Evolutionary conservation across 2,797 vertebrate genomes (phyloP), one percentile per base, ranked within the genome.

Genomic region (Fringilla coelebs): DNA sequence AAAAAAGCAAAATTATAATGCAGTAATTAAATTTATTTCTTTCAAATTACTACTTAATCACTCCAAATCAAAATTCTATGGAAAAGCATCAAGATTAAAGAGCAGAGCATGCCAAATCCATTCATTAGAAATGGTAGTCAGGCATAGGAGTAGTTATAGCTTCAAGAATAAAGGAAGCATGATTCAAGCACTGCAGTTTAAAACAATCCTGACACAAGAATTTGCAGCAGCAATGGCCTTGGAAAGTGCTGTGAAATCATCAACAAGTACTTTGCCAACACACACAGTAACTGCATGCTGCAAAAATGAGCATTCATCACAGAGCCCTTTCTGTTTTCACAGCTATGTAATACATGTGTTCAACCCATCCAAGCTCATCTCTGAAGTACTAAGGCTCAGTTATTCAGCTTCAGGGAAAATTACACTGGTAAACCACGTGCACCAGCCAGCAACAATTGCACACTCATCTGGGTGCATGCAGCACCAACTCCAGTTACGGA

Each of bases 381-480:
- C 22, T 22, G 8, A 76, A 62, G 8, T 22, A 13, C 46, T 34
- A 55, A 75, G 7, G 31, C 6, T 81, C 52, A 61, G 3, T 49
- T 49, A 15, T 34, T 60, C 20, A 29, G 4, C 45, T 78, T 52
- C 17, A 68, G 15, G 29, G 2, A 10, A 80, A 88, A 6, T 36
- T 14, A 28, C 4, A 66, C 19, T 31, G 29, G 45, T 18, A 58
- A 80, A 4, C 12, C 9, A 2, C 0, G 8, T 5, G 6, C 6
- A 20, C 10, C 38, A 57, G 4, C 12, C 40, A 65, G 52, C 38
- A 57, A 11, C 45, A 73, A 15, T 0, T 11, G 4, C 2, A 2
- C 22, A 31, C 3, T 20, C 24, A 25, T 3, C 10, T 25, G 10
- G 3, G 7, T 6, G 5, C 4, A 20, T 2, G 1, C 17, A 76